Percentiles rank a stretch among this genome's conserved stretches.
Evolutionary conservation across 2,797 vertebrate genomes (phyloP).

Genomic region (Gambusia yucatana): DNA sequence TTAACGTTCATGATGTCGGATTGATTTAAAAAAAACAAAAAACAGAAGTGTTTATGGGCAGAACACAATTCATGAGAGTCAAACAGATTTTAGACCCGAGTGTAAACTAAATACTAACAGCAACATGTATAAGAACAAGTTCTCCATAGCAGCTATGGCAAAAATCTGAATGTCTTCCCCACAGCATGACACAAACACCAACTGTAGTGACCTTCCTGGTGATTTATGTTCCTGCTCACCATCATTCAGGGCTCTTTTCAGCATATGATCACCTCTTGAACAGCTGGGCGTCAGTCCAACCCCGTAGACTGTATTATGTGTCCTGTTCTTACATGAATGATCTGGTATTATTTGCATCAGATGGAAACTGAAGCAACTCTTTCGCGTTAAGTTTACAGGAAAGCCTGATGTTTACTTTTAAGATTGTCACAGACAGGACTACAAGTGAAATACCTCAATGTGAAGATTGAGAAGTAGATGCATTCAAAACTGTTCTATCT

Average conservation of each 20-base stretch:
- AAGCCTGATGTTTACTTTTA: neutral
- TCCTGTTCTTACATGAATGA: constrained; percentile 65
- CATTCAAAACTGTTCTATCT: neutral
- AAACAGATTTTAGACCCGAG: constrained; percentile 34
- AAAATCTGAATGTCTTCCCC: constrained; percentile 60
- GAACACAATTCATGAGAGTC: constrained; percentile 15
- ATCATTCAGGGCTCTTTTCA: constrained; percentile 52
- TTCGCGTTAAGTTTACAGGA: constrained; percentile 15
- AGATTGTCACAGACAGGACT: neutral
- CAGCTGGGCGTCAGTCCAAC: constrained; percentile 70
- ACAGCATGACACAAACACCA: constrained; percentile 54
- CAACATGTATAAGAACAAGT: constrained; percentile 52
- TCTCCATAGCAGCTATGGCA: constrained; percentile 59
- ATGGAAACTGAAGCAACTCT: constrained; percentile 29
- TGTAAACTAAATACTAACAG: constrained; percentile 65
- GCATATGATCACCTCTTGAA: constrained; percentile 71
- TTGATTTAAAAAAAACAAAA: neutral
- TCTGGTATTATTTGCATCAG: constrained; percentile 65
- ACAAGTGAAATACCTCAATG: neutral
- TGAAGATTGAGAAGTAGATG: neutral
- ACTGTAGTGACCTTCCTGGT: constrained; percentile 64
- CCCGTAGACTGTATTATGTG: constrained; percentile 52
- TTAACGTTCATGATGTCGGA: neutral
- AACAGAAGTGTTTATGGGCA: constrained; percentile 13
- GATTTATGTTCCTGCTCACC: constrained; percentile 67